A percentile compares a stretch with the other conserved stretches of the same genome.
Evolutionary conservation across 2,888 invertebrate species (phyloP).

Genomic region (Enoplolaimus lenunculus): DNA sequence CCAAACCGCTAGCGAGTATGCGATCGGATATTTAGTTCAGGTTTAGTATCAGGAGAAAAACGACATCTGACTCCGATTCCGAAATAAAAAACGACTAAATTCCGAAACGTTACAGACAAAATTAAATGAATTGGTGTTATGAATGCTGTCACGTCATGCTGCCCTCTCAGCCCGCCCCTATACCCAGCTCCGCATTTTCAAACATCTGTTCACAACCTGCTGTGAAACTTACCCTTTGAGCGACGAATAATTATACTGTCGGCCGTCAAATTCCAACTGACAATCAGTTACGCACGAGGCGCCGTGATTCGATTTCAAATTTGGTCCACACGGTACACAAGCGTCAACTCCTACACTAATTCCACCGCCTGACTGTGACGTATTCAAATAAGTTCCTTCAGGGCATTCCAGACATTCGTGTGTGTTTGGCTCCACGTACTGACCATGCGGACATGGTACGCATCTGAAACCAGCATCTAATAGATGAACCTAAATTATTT

Average conservation of each 20-base stretch:
- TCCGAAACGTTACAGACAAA: no score
- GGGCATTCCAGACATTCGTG: slow-evolving; percentile 46
- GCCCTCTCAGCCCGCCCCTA: no score
- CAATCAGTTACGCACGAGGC: slow-evolving; percentile 18
- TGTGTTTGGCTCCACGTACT: slow-evolving; percentile 43
- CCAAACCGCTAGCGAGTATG: no score
- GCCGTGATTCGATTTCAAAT: slow-evolving; percentile 31
- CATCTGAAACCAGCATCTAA: slow-evolving; percentile 42
- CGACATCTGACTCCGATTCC: no score
- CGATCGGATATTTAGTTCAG: no score
- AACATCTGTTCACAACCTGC: no score
- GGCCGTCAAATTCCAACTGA: slow-evolving; percentile 14
- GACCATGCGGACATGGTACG: slow-evolving; percentile 48
- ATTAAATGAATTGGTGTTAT: no score
- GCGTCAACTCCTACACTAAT: slow-evolving; percentile 25
- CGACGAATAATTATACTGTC: neutral
- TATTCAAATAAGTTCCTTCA: slow-evolving; percentile 34
- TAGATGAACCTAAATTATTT: slow-evolving; percentile 18
- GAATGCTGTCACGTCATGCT: no score
- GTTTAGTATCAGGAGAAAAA: no score
- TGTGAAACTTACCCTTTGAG: slow-evolving; percentile 3
- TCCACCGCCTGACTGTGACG: slow-evolving; percentile 23
- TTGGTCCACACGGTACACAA: slow-evolving; percentile 30
- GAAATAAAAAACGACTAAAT: no score
- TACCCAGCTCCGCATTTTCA: no score